Percentiles rank a stretch among this genome's conserved stretches.
Evolutionary conservation across 2,888 invertebrate genomes (phyloP).

Genomic region (Luperina nickerlii): DNA sequence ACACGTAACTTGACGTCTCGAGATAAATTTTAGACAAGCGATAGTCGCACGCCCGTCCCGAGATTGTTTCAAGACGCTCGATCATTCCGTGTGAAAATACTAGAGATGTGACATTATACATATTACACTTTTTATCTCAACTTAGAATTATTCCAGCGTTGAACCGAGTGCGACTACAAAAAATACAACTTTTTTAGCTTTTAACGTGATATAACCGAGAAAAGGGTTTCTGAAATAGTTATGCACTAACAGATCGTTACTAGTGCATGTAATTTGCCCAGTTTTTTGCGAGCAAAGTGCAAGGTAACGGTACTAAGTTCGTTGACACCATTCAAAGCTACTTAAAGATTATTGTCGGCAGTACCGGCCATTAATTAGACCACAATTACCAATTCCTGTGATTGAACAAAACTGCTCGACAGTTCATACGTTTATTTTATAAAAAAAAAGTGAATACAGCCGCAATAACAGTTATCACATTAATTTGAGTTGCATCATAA

Average conservation of each 20-base stretch:
- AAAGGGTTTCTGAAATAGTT: conserved; percentile 45
- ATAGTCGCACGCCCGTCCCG: conserved; percentile 64
- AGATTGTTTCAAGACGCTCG: conserved; percentile 57
- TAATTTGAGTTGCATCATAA: conserved; percentile 60
- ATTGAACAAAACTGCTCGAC: conserved; percentile 18
- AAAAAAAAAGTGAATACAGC: conserved; percentile 14
- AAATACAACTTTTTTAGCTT: conserved; percentile 46
- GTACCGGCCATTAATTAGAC: conserved; percentile 1
- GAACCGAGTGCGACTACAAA: conserved; percentile 34
- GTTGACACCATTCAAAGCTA: conserved; percentile 49
- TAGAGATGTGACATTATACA: conserved; percentile 55
- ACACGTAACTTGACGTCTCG: conserved; percentile 69
- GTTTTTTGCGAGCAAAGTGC: conserved; percentile 42
- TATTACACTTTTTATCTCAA: conserved; percentile 57
- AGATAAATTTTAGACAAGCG: conserved; percentile 77
- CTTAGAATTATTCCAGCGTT: conserved; percentile 39
- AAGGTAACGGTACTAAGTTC: conserved; percentile 52
- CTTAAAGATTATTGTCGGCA: conserved; percentile 5
- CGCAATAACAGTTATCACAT: conserved; percentile 39
- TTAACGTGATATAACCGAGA: conserved; percentile 23
- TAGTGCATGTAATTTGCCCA: conserved; percentile 56
- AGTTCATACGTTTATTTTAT: conserved; percentile 7
- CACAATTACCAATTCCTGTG: conserved; percentile 14
- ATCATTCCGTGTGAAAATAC: conserved; percentile 67
- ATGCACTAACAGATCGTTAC: conserved; percentile 58